These are phyloP conservation scores for Rhopilema esculentum DNA, from an alignment of 30 jellyfish, hydroid and myxozoan genomes.

Conservation along the genomic window DNA sequence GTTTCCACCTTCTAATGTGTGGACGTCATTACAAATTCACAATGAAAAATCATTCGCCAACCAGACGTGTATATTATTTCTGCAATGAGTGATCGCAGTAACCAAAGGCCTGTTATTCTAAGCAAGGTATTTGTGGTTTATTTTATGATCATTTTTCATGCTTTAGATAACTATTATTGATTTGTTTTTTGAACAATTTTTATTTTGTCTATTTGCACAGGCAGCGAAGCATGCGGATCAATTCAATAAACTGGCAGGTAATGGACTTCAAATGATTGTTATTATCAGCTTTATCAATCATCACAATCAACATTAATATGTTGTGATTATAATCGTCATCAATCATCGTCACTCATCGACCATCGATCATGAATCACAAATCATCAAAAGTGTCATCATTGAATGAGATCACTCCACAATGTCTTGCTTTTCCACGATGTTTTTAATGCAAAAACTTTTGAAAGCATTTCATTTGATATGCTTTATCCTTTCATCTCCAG, in stretches of 20 bases:
- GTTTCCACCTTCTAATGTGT: too few species aligned
- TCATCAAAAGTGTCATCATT: too few species aligned
- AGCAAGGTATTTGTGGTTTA: neutral
- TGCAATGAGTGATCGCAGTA: too few species aligned
- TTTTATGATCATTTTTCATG: neutral
- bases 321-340: neutral
- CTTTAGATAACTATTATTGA: neutral
- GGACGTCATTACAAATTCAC: too few species aligned
- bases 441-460: neutral
- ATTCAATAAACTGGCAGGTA: conserved; percentile 47
- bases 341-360: too few species aligned
- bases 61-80: too few species aligned
- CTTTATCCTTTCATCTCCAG: neutral
- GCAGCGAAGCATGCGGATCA: conserved; percentile 57
- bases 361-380: too few species aligned
- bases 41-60: neutral
- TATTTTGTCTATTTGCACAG: conserved; percentile 12
- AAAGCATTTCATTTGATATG: neutral
- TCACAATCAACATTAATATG: neutral
- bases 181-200: neutral
- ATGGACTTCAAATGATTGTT: too few species aligned
- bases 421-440: neutral
- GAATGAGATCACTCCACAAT: neutral
- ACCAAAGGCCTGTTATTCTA: neutral
- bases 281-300: neutral